These are phyloP conservation scores for Phenganax subtilis DNA, from an alignment of 92 coral and sea anemone species.

Conservation along the genomic window DNA sequence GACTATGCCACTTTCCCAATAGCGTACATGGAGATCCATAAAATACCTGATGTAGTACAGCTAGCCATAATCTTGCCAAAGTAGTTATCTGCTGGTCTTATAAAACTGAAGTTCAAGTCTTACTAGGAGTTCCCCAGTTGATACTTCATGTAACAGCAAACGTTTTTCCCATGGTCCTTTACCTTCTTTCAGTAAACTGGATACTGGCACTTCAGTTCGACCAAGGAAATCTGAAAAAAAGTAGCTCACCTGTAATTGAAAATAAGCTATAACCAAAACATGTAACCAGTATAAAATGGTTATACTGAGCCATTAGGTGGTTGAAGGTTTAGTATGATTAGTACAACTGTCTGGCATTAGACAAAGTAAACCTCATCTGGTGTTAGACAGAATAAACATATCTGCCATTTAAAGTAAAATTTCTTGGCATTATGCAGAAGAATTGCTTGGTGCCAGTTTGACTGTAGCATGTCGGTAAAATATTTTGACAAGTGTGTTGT, in stretches of 20 bases:
- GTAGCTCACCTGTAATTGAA: neutral
- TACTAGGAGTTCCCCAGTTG: constrained; percentile 85
- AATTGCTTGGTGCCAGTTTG: neutral
- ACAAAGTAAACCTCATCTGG: too few species aligned
- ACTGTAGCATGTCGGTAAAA: too few species aligned
- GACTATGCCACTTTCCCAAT: too few species aligned
- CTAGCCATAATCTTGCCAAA: too few species aligned
- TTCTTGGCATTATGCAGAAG: neutral
- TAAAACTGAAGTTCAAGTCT: constrained; percentile 60
- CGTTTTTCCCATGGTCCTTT: constrained; percentile 88
- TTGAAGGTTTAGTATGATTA: neutral
- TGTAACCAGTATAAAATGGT: neutral
- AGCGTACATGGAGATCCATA: too few species aligned
- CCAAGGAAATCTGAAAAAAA: constrained; percentile 75
- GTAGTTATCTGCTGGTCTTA: constrained; percentile 11
- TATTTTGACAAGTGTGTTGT: too few species aligned
- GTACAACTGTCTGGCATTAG: too few species aligned
- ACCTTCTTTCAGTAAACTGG: constrained; percentile 62
- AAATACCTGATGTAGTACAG: too few species aligned
- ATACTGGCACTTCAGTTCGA: constrained; percentile 82
- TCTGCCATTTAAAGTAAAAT: neutral
- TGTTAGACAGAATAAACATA: too few species aligned
- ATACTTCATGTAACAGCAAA: constrained; percentile 73
- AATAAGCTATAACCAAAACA: neutral
- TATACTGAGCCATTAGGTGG: neutral